Conservation (phyloP, 2,113 vertebrate species). For the Cyprinodon brontotheroides region DNA sequence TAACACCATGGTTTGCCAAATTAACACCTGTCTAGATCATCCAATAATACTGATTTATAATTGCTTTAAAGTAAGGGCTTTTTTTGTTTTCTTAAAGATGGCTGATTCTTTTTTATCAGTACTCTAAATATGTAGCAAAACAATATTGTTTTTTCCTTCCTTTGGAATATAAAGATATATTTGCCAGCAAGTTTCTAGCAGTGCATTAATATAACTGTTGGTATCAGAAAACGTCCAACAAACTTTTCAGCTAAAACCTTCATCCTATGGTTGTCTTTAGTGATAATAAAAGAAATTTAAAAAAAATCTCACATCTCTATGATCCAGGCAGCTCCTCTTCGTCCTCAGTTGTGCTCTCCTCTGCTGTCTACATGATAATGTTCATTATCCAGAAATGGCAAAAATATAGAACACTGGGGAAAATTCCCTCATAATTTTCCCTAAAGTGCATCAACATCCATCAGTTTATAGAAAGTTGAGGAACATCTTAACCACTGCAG, state of each 20-base stretch:
- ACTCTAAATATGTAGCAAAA: not conserved
- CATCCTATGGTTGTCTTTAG: not conserved
- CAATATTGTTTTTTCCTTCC: not conserved
- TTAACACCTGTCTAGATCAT: not conserved
- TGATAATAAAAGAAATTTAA: no score
- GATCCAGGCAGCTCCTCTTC: not conserved
- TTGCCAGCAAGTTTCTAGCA: no score
- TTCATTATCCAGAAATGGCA: not conserved
- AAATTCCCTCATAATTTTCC: not conserved
- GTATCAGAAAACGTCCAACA: no score
- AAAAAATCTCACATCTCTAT: no score
- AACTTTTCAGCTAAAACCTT: no score
- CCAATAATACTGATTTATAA: not conserved
- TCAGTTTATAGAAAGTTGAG: not conserved
- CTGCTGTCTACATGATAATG: not conserved
- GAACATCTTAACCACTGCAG: not conserved
- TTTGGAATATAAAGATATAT: not conserved
- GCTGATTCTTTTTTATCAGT: no score
- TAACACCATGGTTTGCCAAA: not conserved
- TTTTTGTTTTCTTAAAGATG: not conserved
- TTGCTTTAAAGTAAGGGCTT: not conserved
- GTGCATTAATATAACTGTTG: not conserved
- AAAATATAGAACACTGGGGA: not conserved
- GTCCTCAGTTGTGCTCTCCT: not conserved
- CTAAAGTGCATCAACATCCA: not conserved